Base-by-base conservation (phyloP, 2,113 vertebrate genomes). In the Coryphaenoides rupestris region DNA sequence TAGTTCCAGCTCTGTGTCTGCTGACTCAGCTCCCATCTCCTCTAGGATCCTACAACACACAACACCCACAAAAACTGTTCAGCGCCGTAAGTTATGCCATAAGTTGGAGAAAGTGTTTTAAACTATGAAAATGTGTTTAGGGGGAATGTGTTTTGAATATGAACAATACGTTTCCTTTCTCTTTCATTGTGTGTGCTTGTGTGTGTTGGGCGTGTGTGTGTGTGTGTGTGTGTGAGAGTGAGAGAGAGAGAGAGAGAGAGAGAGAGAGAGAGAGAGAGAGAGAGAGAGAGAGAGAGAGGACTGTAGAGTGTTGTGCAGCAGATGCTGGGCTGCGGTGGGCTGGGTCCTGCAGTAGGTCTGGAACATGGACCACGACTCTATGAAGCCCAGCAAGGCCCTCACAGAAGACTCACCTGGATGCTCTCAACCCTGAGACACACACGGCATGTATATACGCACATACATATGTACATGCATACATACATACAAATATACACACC, bases 361-460 rank as follows among this genome's bases (percentile, higher is more conserved):
- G 66, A 86, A 93, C 0, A 86, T 66, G 66, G 93, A 93, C 50
- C 74, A 76, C 21, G 89, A 85, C 68, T 92, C 75, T 1, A 93
- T 9, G 33, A 91, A 90, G 14, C 93, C 93, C 54, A 91, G 4
- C 23, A 87, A 19, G 3, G 72, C 63, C 24, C 77, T 70, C 49
- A 94, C 68, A 0, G 86, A 84, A 82, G 70, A 26, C 72, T 88
- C 55, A 71, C 72, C 3, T 47, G 53, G 62, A 93, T 87, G 9
- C 70, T n/a, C 0, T 90, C 90, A 62, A 93, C 58, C 81, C 93
- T 95, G 16, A 68, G 14, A 47, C 28, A 40, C 26, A 21, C 14
- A 33, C 49, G 19, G 6, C 6, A 26, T 26, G 6, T 26, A 6
- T 26, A 26, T 26, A 26, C 6, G 6, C 24, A 26, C 24, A 26